phyloP scores from a whole-genome alignment of 2,797 vertebrate genomes.

The Staurois parvus region DNA sequence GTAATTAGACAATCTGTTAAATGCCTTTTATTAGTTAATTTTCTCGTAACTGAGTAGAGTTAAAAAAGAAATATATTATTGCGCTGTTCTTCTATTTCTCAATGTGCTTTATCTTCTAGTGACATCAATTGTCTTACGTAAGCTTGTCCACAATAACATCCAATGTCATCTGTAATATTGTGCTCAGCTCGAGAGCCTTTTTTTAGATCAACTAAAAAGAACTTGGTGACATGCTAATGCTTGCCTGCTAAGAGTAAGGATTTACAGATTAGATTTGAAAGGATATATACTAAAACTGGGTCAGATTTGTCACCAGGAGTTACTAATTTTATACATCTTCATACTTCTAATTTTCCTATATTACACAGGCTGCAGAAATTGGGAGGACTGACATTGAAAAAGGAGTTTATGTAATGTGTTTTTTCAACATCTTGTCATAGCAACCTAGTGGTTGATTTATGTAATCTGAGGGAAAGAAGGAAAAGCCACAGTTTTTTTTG shows the following conservation, averaged over 20 bases:
- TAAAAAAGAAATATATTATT: background rate
- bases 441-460: constrained; percentile 2
- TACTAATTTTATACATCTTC: constrained; percentile 43
- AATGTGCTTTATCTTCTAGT: constrained; percentile 11
- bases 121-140: constrained; percentile 24
- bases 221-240: constrained; percentile 44
- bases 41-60: background rate
- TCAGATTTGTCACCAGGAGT: constrained; percentile 44
- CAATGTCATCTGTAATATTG: constrained; percentile 38
- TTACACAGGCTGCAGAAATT: background rate
- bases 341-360: constrained; percentile 23
- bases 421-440: background rate
- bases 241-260: constrained; percentile 30
- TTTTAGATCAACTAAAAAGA: constrained; percentile 41
- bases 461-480: background rate
- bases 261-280: constrained; percentile 53
- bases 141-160: constrained; percentile 31
- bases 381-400: background rate
- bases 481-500: background rate
- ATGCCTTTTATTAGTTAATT: background rate
- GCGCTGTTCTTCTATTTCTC: background rate
- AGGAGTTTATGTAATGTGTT: background rate
- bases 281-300: constrained; percentile 47
- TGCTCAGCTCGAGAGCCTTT: constrained; percentile 29
- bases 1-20: too few relatives aligned